Conservation (phyloP, 1,140 invertebrate species). For the Formica exsecta region DNA sequence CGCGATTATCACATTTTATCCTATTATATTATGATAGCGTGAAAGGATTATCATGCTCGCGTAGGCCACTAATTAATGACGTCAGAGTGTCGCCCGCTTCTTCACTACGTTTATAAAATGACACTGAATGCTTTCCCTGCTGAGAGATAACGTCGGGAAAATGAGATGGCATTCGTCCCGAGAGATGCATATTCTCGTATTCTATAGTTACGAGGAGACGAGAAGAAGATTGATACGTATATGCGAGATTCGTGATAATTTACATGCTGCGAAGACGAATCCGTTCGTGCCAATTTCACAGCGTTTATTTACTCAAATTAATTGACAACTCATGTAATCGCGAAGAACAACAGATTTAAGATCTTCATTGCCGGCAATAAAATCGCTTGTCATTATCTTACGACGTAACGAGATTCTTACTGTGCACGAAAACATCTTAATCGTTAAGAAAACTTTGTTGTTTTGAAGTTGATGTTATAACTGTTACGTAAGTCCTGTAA, state of each 20-base stretch:
- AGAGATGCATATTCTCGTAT: neutral
- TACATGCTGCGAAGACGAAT: neutral
- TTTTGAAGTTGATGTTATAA: neutral
- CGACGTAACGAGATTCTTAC: neutral
- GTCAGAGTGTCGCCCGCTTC: conserved; percentile 25
- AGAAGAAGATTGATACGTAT: neutral
- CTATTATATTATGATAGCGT: neutral
- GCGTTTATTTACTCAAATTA: neutral
- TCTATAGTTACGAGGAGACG: neutral
- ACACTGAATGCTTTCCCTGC: neutral
- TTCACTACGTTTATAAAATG: neutral
- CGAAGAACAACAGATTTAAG: neutral
- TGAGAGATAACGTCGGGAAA: neutral
- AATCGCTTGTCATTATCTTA: neutral
- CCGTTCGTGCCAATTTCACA: neutral
- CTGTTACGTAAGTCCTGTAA: neutral
- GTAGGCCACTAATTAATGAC: conserved; percentile 41
- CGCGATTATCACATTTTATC: conserved; percentile 15
- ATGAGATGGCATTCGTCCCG: neutral
- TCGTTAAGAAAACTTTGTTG: conserved; percentile 32
- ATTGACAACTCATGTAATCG: conserved; percentile 8
- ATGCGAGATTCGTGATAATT: neutral
- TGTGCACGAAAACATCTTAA: neutral
- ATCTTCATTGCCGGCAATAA: neutral
- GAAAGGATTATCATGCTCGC: conserved; percentile 17